phyloP scores from a whole-genome alignment of 2,113 vertebrate genomes.

The Anhinga anhinga region DNA sequence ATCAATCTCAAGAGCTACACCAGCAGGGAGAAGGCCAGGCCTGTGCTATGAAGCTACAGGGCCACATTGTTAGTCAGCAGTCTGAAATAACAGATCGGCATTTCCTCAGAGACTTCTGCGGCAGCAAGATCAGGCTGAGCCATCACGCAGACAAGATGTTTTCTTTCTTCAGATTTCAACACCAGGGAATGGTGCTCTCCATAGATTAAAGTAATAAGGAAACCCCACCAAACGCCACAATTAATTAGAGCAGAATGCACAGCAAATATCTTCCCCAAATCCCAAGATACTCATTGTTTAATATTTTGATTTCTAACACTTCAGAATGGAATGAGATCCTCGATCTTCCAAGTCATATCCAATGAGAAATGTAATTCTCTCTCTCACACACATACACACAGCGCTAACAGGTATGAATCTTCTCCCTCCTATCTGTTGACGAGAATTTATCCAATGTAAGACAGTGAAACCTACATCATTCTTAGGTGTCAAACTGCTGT shows the following conservation, averaged over 20 bases:
- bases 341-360: neutral
- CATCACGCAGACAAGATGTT: neutral
- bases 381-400: neutral
- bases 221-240: neutral
- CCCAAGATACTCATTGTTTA: neutral
- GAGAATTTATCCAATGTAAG: neutral
- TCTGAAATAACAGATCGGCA: neutral
- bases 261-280: neutral
- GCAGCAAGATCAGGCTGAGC: neutral
- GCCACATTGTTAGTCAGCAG: neutral
- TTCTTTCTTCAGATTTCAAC: neutral
- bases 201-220: neutral
- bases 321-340: neutral
- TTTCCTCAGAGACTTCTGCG: neutral
- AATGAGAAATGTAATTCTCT: neutral
- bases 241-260: neutral
- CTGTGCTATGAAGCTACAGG: neutral
- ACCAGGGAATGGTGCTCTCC: neutral
- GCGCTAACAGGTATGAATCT: neutral
- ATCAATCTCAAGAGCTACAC: rapidly evolving
- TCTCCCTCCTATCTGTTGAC: neutral
- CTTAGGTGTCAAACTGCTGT: neutral
- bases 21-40: neutral
- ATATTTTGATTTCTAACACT: neutral
- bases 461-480: neutral